Percentiles rank a stretch among this genome's conserved stretches.
Conservation (phyloP, 2,113 vertebrate genomes). For the Ranitomeya imitator region DNA sequence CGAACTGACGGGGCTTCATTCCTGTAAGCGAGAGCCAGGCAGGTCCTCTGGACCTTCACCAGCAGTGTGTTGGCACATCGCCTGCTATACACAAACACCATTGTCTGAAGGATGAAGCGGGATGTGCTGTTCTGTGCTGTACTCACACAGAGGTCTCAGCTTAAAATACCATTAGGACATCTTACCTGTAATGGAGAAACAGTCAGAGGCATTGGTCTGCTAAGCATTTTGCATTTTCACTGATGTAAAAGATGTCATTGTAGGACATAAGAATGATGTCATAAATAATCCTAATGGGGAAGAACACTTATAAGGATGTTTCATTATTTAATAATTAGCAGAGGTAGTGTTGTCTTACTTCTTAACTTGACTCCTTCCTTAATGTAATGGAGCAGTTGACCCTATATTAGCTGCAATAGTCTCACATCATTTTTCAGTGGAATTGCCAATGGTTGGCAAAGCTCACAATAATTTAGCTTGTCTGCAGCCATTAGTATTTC, state of each 20-base stretch:
- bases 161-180: constrained; percentile 19
- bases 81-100: constrained; percentile 54
- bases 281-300: background rate
- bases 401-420: too few species aligned
- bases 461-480: too few species aligned
- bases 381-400: too few species aligned
- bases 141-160: constrained; percentile 33
- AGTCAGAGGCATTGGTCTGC: background rate
- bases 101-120: constrained; percentile 56
- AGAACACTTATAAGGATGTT: background rate
- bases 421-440: too few species aligned
- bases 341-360: too few species aligned
- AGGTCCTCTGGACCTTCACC: constrained; percentile 56
- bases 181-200: constrained; percentile 24
- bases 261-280: background rate
- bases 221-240: background rate
- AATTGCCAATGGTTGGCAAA: too few species aligned
- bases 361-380: too few species aligned
- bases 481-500: too few species aligned
- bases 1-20: constrained; percentile 56
- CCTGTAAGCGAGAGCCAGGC: constrained; percentile 56
- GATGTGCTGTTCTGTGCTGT: constrained; percentile 52
- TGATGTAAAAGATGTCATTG: background rate
- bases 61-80: constrained; percentile 46
- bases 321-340: too few species aligned